Percentiles rank a stretch among this genome's conserved stretches.
These are phyloP conservation scores for Parambassis ranga DNA, from an alignment of 2,797 vertebrate species.

Conservation along the genomic window DNA sequence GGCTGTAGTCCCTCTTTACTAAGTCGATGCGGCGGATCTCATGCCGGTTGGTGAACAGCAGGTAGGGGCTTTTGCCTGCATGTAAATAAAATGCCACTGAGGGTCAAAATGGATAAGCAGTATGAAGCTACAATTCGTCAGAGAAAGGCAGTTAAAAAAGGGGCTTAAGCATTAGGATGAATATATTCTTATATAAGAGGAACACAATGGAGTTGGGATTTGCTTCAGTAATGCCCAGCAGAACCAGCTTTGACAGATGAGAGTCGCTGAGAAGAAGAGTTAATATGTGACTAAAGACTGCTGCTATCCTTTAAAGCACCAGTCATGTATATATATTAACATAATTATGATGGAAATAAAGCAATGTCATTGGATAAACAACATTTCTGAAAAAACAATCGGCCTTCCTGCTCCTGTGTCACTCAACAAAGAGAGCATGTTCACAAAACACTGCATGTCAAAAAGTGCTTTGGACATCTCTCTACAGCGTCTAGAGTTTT, in stretches of 20 bases:
- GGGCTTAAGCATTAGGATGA: not conserved
- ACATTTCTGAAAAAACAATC: conserved; percentile 5
- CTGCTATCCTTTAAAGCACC: too few species aligned
- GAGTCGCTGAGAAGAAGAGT: not conserved
- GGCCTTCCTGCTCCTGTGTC: not conserved
- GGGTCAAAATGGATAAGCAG: not conserved
- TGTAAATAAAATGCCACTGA: not conserved
- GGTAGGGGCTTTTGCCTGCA: conserved; percentile 89
- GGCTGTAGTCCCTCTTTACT: conserved; percentile 92
- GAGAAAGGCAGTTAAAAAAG: not conserved
- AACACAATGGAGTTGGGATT: not conserved
- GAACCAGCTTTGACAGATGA: conserved; percentile 17
- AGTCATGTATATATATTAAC: too few species aligned
- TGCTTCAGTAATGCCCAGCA: not conserved
- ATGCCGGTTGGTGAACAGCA: conserved; percentile 96
- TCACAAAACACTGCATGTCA: conserved; percentile 3
- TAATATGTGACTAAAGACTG: too few species aligned
- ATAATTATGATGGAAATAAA: too few species aligned
- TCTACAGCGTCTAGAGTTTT: conserved; percentile 3
- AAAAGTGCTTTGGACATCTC: conserved; percentile 9
- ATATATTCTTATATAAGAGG: not conserved
- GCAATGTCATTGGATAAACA: too few species aligned
- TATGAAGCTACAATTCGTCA: not conserved
- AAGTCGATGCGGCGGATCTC: conserved; percentile 94
- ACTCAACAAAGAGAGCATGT: not conserved